Evolutionary conservation across 2,113 vertebrate species (phyloP), one percentile per base, ranked within the genome.

Genomic region (Triplophysa siluroides): DNA sequence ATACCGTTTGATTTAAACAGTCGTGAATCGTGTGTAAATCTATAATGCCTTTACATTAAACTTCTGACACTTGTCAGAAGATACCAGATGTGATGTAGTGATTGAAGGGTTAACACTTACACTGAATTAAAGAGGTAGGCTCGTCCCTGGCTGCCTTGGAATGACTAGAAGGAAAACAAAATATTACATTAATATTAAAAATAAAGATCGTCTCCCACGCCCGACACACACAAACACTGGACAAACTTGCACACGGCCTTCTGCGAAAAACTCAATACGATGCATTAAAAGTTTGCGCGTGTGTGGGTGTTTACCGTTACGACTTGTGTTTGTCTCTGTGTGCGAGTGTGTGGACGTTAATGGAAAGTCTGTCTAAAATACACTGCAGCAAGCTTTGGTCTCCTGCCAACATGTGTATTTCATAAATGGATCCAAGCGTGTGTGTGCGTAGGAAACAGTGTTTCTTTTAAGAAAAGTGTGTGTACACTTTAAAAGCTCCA

Each of bases 61-160:
- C n/a, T n/a, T n/a, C n/a, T n/a, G n/a, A n/a, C n/a, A 2, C 24
- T 24, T 24, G 24, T 47, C 18, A 29, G n/a, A 54, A 61, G 38
- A 63, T 43, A 18, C 41, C 14, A 76, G 24, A 29, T 65, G 52
- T 63, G 0, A 76, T 43, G n/a, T 23, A 29, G 29, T 43, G 62
- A 29, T 50, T n/a, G 18, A 56, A 12, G 19, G 61, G 47, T 47
- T 23, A 19, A 76, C 93, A 99, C 98, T 99, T 89, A 99, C 98
- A 99, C 98, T 47, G 98, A 98, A 83, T 99, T 99, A 88, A 99
- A 99, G 93, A 99, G 96, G 91, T 99, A 99, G 90, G 97, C 98
- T 92, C 97, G 92, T 83, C 98, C 98, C 91, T 98, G 98, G 86
- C 98, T 99, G 83, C 98, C 98, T 92, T 99, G 98, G 91, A 99